A percentile compares a stretch with the other conserved stretches of the same genome.
Evolutionary conservation across 2,888 invertebrate species (phyloP).

Genomic region (Cerceris rybyensis): DNA sequence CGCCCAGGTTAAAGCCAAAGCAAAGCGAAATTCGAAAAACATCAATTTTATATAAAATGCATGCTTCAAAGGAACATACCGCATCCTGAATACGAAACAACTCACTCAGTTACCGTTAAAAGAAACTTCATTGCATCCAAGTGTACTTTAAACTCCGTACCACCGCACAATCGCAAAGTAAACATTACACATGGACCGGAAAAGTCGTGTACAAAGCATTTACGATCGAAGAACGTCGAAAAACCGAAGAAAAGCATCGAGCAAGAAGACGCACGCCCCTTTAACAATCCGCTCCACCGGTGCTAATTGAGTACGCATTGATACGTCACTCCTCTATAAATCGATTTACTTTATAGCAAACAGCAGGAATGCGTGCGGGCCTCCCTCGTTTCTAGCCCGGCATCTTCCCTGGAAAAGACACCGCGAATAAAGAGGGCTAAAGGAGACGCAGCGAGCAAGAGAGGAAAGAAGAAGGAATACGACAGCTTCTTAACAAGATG

Average conservation of each 20-base stretch:
- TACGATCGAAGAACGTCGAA: not conserved
- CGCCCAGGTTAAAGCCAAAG: no score
- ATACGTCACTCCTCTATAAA: slow-evolving; percentile 65
- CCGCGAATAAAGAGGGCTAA: not conserved
- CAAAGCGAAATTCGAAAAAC: no score
- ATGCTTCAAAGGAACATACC: no score
- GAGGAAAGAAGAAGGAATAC: slow-evolving; percentile 1
- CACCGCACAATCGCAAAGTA: no score
- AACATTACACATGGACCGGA: no score
- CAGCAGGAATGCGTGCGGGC: slow-evolving; percentile 35
- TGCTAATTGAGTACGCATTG: slow-evolving; percentile 72
- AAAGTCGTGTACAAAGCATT: not conserved
- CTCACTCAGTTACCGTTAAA: no score
- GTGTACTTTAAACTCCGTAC: no score
- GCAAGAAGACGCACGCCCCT: slow-evolving; percentile 16
- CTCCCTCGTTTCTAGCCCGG: slow-evolving; percentile 19
- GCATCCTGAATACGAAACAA: no score
- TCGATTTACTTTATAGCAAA: slow-evolving; percentile 67
- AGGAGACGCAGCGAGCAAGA: not conserved
- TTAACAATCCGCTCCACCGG: slow-evolving; percentile 59
- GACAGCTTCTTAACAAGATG: slow-evolving; percentile 50
- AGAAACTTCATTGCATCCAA: no score
- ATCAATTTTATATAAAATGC: no score
- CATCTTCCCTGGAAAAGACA: not conserved
- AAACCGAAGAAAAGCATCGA: not conserved